phyloP scores from a whole-genome alignment of 2,113 vertebrate species.

The Pseudorhombus dupliciocellatus region DNA sequence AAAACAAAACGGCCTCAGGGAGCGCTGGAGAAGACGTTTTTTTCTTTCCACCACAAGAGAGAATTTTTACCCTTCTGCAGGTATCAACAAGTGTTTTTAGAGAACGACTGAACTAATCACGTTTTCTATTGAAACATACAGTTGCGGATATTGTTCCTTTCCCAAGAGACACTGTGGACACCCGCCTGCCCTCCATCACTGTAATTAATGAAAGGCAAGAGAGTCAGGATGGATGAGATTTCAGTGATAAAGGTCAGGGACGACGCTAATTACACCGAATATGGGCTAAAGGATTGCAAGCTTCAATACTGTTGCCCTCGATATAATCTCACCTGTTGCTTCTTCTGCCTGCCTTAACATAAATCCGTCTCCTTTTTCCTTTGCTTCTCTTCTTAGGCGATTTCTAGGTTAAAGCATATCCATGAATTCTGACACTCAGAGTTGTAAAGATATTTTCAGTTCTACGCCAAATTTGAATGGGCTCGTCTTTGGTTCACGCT shows the following conservation, averaged over 20 bases:
- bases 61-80: neutral
- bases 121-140: neutral
- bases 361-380: no score
- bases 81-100: neutral
- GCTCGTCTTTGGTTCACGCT: no score
- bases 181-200: conserved; percentile 23
- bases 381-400: neutral
- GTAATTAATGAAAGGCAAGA: conserved; percentile 36
- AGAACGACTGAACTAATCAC: neutral
- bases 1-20: conserved; percentile 34
- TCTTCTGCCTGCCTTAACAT: neutral
- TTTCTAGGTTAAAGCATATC: neutral
- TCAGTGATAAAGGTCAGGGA: conserved; percentile 25
- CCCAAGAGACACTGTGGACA: conserved; percentile 9
- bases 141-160: neutral
- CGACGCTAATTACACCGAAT: conserved; percentile 11
- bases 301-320: neutral
- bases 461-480: no score
- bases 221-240: conserved; percentile 15
- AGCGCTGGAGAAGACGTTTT: neutral
- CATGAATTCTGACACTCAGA: no score
- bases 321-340: neutral
- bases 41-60: neutral
- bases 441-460: no score
- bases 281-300: neutral